Base-by-base conservation (phyloP, 2,113 vertebrate species). In the Sinocyclocheilus rhinocerous region DNA sequence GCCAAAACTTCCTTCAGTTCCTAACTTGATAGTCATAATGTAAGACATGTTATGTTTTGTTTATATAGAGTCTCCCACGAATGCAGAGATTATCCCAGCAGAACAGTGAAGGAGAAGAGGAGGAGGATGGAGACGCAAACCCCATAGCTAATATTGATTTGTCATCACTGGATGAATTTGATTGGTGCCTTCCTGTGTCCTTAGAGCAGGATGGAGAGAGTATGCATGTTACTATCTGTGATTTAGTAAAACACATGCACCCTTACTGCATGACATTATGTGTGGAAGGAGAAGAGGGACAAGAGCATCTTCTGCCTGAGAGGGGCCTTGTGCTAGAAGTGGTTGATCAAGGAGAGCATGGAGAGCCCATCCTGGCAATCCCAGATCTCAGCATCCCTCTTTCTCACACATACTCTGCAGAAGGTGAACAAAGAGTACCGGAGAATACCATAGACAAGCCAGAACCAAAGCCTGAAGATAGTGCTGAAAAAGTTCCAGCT, bases 181-280 rank as follows among this genome's bases (percentile, higher is more conserved):
- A 90, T 63, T 92, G 90, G 92, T 90, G 42, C 13, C 84, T 93
- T 83, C 91, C 94, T 92, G 26, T 93, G 50, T 86, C 86, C 1
- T 86, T 93, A 52, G 92, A 95, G 81, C 92, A 93, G 45, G 90
- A 91, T 39, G 87, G 89, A 90, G 90, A 94, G 85, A 1, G 91
- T 20, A 12, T 94, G 90, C 69, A 91, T 0, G 86, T 97, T 36
- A 95, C 95, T 39, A 91, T 99, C 22, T 95, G 95, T 0, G 97
- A 99, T 83, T 86, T 99, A 72, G 96, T 99, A 55, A 96, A 95
- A 84, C 97, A 97, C 67, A 97, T 98, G 95, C 97, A 98, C 70
- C 96, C 97, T 0, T 99, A 98, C 88, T 98, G 97, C 91, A 93
- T 97, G 91, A 89, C 96, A 0, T 91, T 97, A 82, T 96, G 95